Base-by-base conservation (phyloP, 2,797 vertebrate species). In the Rhinoraja longicauda region DNA sequence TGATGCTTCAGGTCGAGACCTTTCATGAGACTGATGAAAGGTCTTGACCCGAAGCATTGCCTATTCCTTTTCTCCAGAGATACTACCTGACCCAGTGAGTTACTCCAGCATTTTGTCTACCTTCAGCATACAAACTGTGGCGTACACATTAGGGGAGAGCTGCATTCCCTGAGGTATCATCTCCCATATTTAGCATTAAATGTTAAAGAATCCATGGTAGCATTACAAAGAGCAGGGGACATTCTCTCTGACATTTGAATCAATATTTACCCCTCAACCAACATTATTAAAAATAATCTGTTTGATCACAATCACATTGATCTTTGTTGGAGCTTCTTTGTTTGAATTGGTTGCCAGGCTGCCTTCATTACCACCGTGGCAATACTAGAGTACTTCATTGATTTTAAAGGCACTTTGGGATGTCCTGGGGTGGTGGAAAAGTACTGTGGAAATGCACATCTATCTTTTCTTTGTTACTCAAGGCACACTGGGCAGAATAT, bases 381-480 rank as follows among this genome's bases (percentile, higher is more conserved):
- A 82, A 82, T 1, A 53, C 4, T 82, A 57, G 17, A 82, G 45
- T 24, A 59, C 15, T 19, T 15, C 36, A 62, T 9, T 5, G 81
- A 26, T 26, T 84, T 53, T 2, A 29, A 29, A 59, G 59, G 53
- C 13, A 29, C 10, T 59, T 84, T 84, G 26, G 53, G 81, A 59
- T 26, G 13, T 59, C 10, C 1, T 29, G 57, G 9, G 7, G 45
- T 26, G 19, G 13, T 70, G 67, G 45, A 82, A 39, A 82, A 13
- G 0, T 15, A 53, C 10, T 29, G 13, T 15, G 29, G 2, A 84
- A 84, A 17, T n/a, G 4, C 1, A 62, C 45, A 53, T 53, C 45
- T 53, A 53, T 53, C 45, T 57, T n/a, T 84, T 84, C 26, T n/a
- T 84, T 90, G 88, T 39, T 70, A 90, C 88, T 72, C 19, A n/a